Evolutionary conservation across 1,140 invertebrate species (phyloP).

Genomic region (Zophobas atratus): DNA sequence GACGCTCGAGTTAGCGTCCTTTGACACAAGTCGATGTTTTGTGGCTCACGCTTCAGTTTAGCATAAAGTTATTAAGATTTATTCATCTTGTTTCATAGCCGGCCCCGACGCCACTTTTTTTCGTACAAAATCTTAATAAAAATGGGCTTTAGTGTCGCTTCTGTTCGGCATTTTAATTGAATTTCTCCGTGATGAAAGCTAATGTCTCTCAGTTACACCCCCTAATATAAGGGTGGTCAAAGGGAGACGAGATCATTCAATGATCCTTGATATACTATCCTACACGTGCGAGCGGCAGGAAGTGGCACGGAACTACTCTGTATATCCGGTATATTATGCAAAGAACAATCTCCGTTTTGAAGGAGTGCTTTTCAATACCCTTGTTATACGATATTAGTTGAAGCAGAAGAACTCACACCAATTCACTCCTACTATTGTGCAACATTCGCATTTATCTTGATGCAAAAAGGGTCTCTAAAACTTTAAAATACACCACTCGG

Average conservation of each 20-base stretch:
- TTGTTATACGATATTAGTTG: slow-evolving; percentile 16
- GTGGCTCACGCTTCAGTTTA: no score
- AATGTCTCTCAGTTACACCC: slow-evolving; percentile 1
- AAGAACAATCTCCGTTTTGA: slow-evolving; percentile 49
- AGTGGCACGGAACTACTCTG: slow-evolving; percentile 52
- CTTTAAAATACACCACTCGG: neutral
- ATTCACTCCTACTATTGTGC: slow-evolving; percentile 39
- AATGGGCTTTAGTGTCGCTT: no score
- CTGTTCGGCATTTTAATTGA: no score
- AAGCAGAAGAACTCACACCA: slow-evolving; percentile 26
- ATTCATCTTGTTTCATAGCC: no score
- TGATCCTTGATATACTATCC: slow-evolving; percentile 48
- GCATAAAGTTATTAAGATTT: no score
- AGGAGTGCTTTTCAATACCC: slow-evolving; percentile 36
- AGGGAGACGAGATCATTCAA: slow-evolving; percentile 14
- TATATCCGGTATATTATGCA: slow-evolving; percentile 55
- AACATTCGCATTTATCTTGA: slow-evolving; percentile 31
- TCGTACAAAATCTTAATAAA: no score
- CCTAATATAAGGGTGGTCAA: slow-evolving; percentile 5
- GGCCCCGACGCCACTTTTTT: no score
- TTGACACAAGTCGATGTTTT: no score
- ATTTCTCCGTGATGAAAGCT: no score
- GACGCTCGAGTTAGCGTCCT: no score
- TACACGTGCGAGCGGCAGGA: slow-evolving; percentile 54
- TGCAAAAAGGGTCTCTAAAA: neutral